These are phyloP conservation scores for Agrilus mali DNA, from an alignment of 2,888 invertebrate genomes.

Conservation along the genomic window DNA sequence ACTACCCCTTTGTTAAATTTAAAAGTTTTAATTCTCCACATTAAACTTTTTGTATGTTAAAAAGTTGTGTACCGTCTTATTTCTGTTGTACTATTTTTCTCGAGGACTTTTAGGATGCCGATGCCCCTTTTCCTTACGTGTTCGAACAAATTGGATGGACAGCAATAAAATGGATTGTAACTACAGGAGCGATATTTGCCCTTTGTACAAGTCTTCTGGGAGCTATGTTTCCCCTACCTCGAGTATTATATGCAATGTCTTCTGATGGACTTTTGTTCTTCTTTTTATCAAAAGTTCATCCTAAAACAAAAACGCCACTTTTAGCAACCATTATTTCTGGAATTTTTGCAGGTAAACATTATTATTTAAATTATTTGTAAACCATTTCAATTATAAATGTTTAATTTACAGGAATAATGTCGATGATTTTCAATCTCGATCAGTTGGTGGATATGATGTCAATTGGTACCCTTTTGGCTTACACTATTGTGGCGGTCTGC, in stretches of 20 bases:
- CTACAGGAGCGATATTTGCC: conserved; percentile 83
- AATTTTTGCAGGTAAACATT: conserved; percentile 49
- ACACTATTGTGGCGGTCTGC: conserved; percentile 84
- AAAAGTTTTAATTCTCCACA: too few relatives aligned
- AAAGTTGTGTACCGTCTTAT: not conserved
- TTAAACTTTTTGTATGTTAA: too few relatives aligned
- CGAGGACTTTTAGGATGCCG: conserved; percentile 45
- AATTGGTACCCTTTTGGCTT: conserved; percentile 80
- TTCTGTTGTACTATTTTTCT: not conserved
- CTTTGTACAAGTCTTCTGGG: conserved; percentile 79
- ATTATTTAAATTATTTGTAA: not conserved
- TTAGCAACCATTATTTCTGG: conserved; percentile 67
- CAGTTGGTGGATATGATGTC: conserved; percentile 96
- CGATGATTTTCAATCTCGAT: conserved; percentile 76
- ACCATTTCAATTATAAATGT: too few relatives aligned
- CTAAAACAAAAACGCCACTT: conserved; percentile 66
- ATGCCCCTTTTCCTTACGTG: conserved; percentile 80
- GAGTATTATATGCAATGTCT: conserved; percentile 85
- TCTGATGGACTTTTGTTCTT: conserved; percentile 77
- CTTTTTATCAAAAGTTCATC: conserved; percentile 53
- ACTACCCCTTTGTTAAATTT: too few relatives aligned
- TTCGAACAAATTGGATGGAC: conserved; percentile 67
- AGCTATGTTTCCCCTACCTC: conserved; percentile 77
- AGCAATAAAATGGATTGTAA: conserved; percentile 77
- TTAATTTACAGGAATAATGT: conserved; percentile 56